Evolutionary conservation across 2,888 invertebrate species (phyloP).

Genomic region (Vesta saturnalis): DNA sequence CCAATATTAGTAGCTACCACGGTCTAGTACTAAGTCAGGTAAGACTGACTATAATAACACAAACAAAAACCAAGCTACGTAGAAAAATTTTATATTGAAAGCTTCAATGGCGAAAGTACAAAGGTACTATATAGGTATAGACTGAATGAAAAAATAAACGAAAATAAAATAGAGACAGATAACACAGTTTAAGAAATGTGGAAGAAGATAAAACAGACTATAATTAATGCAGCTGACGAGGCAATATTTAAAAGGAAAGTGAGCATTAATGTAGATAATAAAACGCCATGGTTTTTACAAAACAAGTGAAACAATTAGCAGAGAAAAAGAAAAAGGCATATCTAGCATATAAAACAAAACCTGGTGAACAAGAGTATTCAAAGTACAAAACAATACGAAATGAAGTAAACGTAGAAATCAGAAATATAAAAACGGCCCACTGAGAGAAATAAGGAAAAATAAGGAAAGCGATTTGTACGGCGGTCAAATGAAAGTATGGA

Average conservation of each 20-base stretch:
- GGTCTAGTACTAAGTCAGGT: too few species aligned
- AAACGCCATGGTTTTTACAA: constrained; percentile 2
- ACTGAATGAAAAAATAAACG: neutral
- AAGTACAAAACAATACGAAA: neutral
- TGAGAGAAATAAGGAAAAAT: too few species aligned
- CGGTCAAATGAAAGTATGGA: constrained; percentile 1
- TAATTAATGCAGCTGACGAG: neutral
- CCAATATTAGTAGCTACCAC: too few species aligned
- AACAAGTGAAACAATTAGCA: neutral
- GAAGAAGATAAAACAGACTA: neutral
- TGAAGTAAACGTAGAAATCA: neutral
- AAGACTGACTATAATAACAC: neutral
- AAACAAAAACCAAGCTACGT: too few species aligned
- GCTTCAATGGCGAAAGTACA: neutral
- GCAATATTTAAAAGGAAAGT: constrained; percentile 6
- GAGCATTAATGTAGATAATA: neutral
- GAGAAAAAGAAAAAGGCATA: constrained; percentile 2
- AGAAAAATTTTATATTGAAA: neutral
- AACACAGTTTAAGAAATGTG: constrained; percentile 5
- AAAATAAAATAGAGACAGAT: constrained; percentile 2
- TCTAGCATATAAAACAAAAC: neutral
- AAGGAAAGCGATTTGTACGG: constrained; percentile 1
- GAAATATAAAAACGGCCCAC: neutral
- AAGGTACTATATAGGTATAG: neutral
- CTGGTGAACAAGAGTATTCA: neutral